phyloP scores from a whole-genome alignment of 2,113 vertebrate species.

The Jaculus jaculus region DNA sequence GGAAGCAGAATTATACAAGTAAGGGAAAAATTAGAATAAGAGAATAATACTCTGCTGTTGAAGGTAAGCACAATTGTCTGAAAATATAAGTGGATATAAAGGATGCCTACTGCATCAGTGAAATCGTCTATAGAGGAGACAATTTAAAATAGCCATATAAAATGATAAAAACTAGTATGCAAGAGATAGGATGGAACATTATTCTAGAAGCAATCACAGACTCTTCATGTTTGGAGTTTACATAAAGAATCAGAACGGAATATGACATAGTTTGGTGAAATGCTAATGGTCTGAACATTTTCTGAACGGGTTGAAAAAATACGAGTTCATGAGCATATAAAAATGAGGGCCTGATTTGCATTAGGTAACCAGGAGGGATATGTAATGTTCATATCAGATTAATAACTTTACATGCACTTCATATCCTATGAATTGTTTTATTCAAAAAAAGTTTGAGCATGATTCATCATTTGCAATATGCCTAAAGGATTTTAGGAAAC shows the following conservation, averaged over 20 bases:
- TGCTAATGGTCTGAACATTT: not conserved
- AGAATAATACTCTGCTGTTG: not conserved
- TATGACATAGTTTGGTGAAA: not conserved
- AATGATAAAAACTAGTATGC: not conserved
- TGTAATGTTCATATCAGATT: not conserved
- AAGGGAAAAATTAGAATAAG: not conserved
- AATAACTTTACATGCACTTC: not conserved
- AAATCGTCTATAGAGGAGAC: not conserved
- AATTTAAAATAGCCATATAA: not conserved
- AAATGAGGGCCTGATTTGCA: not conserved
- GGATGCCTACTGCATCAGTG: not conserved
- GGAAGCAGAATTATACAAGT: not conserved
- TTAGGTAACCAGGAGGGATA: not conserved
- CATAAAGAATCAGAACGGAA: not conserved
- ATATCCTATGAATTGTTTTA: not conserved
- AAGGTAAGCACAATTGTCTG: not conserved
- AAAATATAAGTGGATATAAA: not conserved
- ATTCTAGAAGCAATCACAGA: not conserved
- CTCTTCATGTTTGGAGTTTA: not conserved
- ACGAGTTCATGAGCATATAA: not conserved
- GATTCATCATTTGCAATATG: not conserved
- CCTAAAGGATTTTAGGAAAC: not conserved
- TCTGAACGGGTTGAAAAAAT: not conserved
- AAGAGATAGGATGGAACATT: not conserved
- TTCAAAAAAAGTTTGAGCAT: slow-evolving; percentile 6